These are phyloP conservation scores for Cistogaster globosa DNA, from an alignment of 2,888 invertebrate genomes.

Conservation along the genomic window DNA sequence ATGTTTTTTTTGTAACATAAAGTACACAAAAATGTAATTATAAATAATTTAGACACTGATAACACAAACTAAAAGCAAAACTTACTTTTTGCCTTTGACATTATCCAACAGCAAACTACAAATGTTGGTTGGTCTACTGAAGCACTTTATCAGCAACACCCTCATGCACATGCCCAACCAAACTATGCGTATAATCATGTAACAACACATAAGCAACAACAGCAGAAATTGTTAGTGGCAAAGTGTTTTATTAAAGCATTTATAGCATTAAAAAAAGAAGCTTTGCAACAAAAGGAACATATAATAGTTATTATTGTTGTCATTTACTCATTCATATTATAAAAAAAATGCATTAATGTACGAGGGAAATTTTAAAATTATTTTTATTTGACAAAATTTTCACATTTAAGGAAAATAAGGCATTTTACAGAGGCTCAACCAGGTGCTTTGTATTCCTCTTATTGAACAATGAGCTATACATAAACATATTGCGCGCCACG, in stretches of 20 bases:
- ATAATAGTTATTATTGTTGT: too few species aligned
- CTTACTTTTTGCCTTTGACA: slow-evolving; percentile 30
- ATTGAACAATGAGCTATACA: too few species aligned
- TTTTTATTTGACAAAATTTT: too few species aligned
- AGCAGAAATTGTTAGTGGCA: slow-evolving; percentile 20
- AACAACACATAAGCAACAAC: background rate
- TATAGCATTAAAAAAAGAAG: slow-evolving; percentile 5
- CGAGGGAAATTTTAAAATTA: too few species aligned
- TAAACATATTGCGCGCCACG: too few species aligned
- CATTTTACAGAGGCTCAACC: too few species aligned
- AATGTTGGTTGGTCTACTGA: background rate
- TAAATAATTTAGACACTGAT: slow-evolving; percentile 24
- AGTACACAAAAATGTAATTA: background rate
- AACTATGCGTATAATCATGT: slow-evolving; percentile 13
- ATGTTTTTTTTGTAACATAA: background rate
- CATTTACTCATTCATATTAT: background rate
- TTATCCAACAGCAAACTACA: slow-evolving; percentile 9
- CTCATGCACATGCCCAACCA: background rate
- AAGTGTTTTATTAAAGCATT: slow-evolving; percentile 36
- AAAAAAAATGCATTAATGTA: background rate
- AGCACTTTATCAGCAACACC: slow-evolving; percentile 2
- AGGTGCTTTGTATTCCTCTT: too few species aligned
- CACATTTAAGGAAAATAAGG: too few species aligned
- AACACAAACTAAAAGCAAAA: slow-evolving; percentile 24
- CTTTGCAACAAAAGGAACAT: background rate